phyloP scores from a whole-genome alignment of 2,113 vertebrate genomes.

The Pipa parva region DNA sequence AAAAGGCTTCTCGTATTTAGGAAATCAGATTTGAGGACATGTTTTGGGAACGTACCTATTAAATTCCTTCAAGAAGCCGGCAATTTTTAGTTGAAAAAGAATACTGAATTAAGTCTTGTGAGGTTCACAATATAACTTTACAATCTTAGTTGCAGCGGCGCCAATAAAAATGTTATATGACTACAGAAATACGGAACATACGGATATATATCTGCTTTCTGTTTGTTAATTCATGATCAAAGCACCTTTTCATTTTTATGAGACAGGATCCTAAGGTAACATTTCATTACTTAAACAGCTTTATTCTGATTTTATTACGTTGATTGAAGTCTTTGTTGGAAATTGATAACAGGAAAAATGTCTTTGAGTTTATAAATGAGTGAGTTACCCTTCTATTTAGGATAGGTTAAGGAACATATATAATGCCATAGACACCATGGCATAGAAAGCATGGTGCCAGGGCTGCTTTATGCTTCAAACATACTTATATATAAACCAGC shows the following conservation, averaged over 20 bases:
- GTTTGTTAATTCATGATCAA: constrained; percentile 40
- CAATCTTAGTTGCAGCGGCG: constrained; percentile 25
- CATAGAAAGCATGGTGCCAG: not conserved
- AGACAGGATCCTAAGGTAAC: constrained; percentile 40
- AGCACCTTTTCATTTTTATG: constrained; percentile 42
- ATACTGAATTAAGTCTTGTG: constrained; percentile 29
- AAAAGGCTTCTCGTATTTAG: not conserved
- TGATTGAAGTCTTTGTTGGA: constrained; percentile 38
- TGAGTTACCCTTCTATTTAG: constrained; percentile 23
- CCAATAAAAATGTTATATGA: constrained; percentile 42
- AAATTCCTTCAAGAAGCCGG: not conserved
- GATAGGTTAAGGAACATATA: constrained; percentile 8
- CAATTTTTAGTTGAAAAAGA: constrained; percentile 18
- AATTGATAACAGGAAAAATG: constrained; percentile 37
- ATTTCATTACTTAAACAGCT: constrained; percentile 43
- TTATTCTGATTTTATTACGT: constrained; percentile 43
- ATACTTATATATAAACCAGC: constrained; percentile 37
- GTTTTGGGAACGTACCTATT: not conserved
- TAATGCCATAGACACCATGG: constrained; percentile 3
- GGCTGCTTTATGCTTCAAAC: constrained; percentile 19
- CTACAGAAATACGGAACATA: constrained; percentile 36
- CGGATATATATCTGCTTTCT: constrained; percentile 41
- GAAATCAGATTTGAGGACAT: not conserved
- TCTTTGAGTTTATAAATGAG: constrained; percentile 34
- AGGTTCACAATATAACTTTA: constrained; percentile 43